Evolutionary conservation across 2,113 vertebrate genomes (phyloP).

Genomic region (Glareola pratincola): DNA sequence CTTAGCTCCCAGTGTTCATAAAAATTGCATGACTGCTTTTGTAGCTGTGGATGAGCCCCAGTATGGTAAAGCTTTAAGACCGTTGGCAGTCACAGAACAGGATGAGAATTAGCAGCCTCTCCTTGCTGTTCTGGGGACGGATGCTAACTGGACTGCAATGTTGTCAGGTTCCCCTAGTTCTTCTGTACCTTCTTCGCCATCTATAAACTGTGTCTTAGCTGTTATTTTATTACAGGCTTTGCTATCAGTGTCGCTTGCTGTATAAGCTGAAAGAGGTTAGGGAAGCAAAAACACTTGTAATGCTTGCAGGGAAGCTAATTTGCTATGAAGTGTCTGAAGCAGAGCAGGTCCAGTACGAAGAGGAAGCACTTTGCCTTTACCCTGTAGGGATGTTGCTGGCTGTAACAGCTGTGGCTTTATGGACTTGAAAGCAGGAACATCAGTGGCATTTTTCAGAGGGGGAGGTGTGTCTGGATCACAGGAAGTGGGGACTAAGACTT

Average conservation of each 20-base stretch:
- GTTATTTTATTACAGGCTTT: not conserved
- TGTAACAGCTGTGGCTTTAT: not conserved
- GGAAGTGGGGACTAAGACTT: not conserved
- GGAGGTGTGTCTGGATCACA: not conserved
- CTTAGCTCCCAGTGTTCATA: not conserved
- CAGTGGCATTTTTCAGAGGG: not conserved
- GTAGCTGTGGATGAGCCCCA: not conserved
- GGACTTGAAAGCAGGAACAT: not conserved
- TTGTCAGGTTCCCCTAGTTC: not conserved
- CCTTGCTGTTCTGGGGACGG: not conserved
- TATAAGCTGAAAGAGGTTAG: not conserved
- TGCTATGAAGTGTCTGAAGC: not conserved
- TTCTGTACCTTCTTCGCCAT: not conserved
- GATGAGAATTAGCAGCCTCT: not conserved
- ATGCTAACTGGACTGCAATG: not conserved
- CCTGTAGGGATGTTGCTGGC: not conserved
- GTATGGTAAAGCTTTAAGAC: not conserved
- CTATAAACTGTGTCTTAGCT: not conserved
- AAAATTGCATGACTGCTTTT: not conserved
- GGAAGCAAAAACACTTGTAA: not conserved
- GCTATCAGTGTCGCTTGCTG: not conserved
- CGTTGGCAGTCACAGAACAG: not conserved
- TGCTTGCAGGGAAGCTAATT: not conserved
- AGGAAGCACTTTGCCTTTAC: not conserved
- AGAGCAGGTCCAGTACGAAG: not conserved